Evolutionary conservation across 2,888 invertebrate species (phyloP).

Genomic region (Nasonovia ribisnigri): DNA sequence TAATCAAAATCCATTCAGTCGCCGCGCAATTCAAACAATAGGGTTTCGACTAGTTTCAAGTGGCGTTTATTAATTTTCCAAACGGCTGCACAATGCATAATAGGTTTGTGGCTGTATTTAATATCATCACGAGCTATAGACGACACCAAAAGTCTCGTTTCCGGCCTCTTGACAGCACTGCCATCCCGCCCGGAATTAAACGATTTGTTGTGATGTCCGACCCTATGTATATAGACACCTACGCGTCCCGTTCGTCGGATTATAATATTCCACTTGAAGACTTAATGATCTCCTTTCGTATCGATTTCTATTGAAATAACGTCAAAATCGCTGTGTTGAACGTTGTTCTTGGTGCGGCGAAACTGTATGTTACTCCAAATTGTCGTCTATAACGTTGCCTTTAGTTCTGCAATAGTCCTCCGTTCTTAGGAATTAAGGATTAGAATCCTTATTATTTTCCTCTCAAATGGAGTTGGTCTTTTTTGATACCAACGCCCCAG

Average conservation of each 20-base stretch:
- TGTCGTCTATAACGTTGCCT: background rate
- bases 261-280: constrained; percentile 5
- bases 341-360: background rate
- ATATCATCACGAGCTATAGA: constrained; percentile 18
- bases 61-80: constrained; percentile 61
- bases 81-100: constrained; percentile 1
- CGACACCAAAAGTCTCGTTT: constrained; percentile 40
- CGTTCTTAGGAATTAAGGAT: too few species aligned
- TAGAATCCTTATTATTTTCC: too few species aligned
- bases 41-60: constrained; percentile 27
- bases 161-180: background rate
- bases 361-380: background rate
- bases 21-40: constrained; percentile 38
- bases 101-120: constrained; percentile 31
- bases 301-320: background rate
- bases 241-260: background rate
- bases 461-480: too few species aligned
- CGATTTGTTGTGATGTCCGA: background rate
- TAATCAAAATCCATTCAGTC: constrained; percentile 38
- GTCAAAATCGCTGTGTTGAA: background rate
- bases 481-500: too few species aligned
- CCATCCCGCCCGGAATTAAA: background rate
- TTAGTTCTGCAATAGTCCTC: too few species aligned
- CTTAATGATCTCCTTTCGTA: background rate
- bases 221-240: background rate